Evolutionary conservation across 1,140 invertebrate genomes (phyloP).

Genomic region (Bombus waltoni): DNA sequence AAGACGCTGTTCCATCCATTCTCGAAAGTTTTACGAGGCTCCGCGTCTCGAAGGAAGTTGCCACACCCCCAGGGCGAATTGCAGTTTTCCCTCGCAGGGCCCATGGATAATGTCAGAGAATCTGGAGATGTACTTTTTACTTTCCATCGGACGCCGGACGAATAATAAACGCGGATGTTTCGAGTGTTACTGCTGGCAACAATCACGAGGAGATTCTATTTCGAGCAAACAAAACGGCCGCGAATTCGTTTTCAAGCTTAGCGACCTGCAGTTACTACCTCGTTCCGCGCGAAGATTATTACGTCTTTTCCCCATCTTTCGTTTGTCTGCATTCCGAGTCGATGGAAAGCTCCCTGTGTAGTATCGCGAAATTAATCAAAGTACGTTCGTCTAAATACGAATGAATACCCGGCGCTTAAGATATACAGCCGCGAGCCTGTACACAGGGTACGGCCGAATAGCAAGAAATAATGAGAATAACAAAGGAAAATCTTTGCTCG

Average conservation of each 20-base stretch:
- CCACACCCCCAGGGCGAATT: not conserved
- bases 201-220: constrained; percentile 28
- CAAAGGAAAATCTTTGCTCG: no score
- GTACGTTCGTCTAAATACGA: not conserved
- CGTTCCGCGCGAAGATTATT: not conserved
- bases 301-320: not conserved
- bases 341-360: not conserved
- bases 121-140: constrained; percentile 17
- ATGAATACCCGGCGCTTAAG: not conserved
- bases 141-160: constrained; percentile 6
- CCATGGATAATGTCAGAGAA: not conserved
- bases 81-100: constrained; percentile 1
- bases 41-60: not conserved
- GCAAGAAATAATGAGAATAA: no score
- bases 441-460: no score
- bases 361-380: not conserved
- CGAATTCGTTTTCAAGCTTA: constrained; percentile 24
- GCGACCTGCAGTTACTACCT: not conserved
- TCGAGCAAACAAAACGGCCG: constrained; percentile 15
- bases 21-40: not conserved
- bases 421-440: not conserved
- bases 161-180: constrained; percentile 42
- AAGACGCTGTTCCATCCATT: not conserved
- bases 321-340: not conserved
- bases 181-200: not conserved